Percentiles rank a stretch among this genome's conserved stretches.
phyloP scores from a whole-genome alignment of 2,113 vertebrate genomes.

The Balaeniceps rex region DNA sequence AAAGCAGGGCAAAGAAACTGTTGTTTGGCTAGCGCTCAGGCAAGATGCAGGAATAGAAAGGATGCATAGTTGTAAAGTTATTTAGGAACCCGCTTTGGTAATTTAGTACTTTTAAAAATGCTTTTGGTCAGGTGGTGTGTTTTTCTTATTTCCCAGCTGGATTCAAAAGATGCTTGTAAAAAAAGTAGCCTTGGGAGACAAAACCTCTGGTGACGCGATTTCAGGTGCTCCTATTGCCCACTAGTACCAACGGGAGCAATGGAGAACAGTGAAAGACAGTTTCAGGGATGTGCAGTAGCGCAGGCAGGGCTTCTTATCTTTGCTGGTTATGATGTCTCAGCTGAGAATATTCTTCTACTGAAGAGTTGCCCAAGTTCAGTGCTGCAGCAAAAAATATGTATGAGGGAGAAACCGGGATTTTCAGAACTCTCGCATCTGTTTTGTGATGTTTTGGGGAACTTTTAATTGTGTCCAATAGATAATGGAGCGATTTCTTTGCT shows the following conservation, averaged over 20 bases:
- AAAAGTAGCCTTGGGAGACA: not conserved
- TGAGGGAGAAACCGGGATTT: not conserved
- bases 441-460: not conserved
- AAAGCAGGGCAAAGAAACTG: not conserved
- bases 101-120: not conserved
- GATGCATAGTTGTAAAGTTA: not conserved
- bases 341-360: not conserved
- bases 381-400: not conserved
- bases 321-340: not conserved
- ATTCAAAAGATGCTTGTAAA: not conserved
- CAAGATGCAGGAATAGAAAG: not conserved
- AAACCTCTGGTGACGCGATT: not conserved
- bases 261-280: not conserved
- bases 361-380: not conserved
- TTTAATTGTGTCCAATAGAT: not conserved
- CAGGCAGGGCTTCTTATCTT: not conserved
- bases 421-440: not conserved
- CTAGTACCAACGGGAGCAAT: not conserved
- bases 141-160: not conserved
- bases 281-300: not conserved
- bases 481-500: not conserved
- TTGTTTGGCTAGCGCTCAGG: not conserved
- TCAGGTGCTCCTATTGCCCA: rapidly evolving
- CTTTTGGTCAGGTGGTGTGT: not conserved
- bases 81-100: not conserved